A percentile compares a stretch with the other conserved stretches of the same genome.
Evolutionary conservation across 2,888 invertebrate genomes (phyloP).

Genomic region (Leucophora obtusa): DNA sequence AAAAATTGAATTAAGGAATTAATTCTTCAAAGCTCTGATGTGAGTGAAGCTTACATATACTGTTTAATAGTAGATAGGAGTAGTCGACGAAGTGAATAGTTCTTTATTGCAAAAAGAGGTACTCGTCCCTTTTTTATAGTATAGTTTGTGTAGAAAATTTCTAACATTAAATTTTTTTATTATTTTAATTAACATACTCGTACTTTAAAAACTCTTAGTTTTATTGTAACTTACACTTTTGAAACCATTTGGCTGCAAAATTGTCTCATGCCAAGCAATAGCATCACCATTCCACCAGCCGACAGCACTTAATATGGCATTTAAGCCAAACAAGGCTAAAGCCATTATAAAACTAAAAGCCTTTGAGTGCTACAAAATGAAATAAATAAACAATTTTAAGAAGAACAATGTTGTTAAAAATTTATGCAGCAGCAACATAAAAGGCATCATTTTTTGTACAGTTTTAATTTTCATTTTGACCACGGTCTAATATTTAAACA

Average conservation of each 20-base stretch:
- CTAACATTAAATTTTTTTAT: not conserved
- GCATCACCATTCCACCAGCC: constrained; percentile 76
- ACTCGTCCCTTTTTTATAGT: too few relatives aligned
- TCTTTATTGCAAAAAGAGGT: too few relatives aligned
- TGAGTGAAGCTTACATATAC: too few relatives aligned
- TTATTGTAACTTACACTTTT: constrained; percentile 72
- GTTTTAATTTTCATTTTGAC: not conserved
- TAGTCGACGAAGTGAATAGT: too few relatives aligned
- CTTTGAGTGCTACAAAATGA: constrained; percentile 73
- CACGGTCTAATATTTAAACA: constrained; percentile 20
- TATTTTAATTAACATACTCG: not conserved
- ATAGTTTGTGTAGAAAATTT: not conserved
- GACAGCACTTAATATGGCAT: constrained; percentile 75
- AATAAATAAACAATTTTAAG: constrained; percentile 9
- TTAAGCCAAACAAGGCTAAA: constrained; percentile 76
- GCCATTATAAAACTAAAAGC: constrained; percentile 78
- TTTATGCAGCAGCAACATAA: constrained; percentile 24
- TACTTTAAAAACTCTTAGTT: too few relatives aligned
- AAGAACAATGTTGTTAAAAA: constrained; percentile 29
- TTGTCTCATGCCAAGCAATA: constrained; percentile 74
- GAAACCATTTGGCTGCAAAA: constrained; percentile 76
- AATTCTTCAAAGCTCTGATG: too few relatives aligned
- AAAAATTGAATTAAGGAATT: too few relatives aligned
- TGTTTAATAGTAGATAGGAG: too few relatives aligned
- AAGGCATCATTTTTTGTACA: constrained; percentile 4